These are phyloP conservation scores for Cheilinus undulatus DNA, from an alignment of 2,113 vertebrate species.

Conservation along the genomic window DNA sequence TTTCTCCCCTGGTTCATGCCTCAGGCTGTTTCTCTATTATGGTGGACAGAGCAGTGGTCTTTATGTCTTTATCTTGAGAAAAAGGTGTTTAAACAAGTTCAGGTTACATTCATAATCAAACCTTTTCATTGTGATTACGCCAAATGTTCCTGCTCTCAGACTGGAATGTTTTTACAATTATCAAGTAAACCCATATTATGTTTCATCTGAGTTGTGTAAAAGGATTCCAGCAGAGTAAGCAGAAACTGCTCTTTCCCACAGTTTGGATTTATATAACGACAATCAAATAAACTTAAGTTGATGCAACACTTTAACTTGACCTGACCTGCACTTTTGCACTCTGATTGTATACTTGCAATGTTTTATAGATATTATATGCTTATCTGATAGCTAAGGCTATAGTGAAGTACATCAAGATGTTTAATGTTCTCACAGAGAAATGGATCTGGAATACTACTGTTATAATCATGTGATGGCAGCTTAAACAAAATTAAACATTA, in stretches of 20 bases:
- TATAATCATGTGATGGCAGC: background rate
- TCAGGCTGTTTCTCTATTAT: conserved; percentile 34
- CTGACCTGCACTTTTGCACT: background rate
- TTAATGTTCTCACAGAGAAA: background rate
- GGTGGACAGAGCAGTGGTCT: background rate
- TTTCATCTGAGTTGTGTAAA: conserved; percentile 36
- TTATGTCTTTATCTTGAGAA: conserved; percentile 1
- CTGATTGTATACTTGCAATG: no score
- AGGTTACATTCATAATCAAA: background rate
- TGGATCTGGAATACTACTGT: no score
- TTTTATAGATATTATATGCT: background rate
- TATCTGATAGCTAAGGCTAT: background rate
- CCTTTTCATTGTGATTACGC: background rate
- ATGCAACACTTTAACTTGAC: background rate
- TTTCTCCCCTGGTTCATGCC: background rate
- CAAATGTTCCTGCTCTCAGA: conserved; percentile 18
- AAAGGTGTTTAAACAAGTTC: conserved; percentile 28
- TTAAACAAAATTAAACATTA: no score
- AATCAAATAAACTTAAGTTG: conserved; percentile 4
- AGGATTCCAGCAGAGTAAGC: conserved; percentile 51
- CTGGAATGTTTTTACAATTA: conserved; percentile 11
- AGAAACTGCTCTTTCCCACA: conserved; percentile 59
- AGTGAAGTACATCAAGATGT: background rate
- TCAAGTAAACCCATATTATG: conserved; percentile 56
- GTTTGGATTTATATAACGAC: background rate